Percentiles rank a stretch among this genome's conserved stretches.
phyloP scores from a whole-genome alignment of 2,113 vertebrate species.

The Bubalus kerabau region DNA sequence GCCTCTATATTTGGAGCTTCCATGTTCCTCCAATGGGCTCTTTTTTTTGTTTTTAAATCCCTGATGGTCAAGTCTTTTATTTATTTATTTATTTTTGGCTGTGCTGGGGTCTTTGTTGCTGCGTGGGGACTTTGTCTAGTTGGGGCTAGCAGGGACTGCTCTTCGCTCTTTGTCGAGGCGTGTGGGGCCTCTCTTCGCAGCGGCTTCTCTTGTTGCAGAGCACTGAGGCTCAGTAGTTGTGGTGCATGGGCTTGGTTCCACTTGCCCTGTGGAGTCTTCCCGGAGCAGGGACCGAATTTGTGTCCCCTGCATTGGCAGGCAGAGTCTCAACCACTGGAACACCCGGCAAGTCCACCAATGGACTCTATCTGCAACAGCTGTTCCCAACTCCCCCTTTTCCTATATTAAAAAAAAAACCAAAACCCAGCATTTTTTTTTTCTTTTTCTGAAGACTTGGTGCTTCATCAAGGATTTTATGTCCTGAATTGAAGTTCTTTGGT shows the following conservation, averaged over 20 bases:
- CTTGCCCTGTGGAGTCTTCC: background rate
- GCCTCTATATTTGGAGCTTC: background rate
- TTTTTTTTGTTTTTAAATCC: background rate
- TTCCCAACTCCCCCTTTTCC: background rate
- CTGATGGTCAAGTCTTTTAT: background rate
- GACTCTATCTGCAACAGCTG: background rate
- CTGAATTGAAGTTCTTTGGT: background rate
- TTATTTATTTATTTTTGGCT: background rate
- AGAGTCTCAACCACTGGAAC: background rate
- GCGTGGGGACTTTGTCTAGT: background rate
- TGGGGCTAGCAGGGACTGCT: background rate
- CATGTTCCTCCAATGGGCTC: background rate
- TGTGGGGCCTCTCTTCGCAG: background rate
- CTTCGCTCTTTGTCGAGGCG: rapidly evolving
- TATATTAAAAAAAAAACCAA: background rate
- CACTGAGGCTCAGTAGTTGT: background rate
- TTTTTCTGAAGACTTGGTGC: background rate
- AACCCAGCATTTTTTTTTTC: background rate
- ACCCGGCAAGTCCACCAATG: background rate
- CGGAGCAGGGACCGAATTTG: background rate
- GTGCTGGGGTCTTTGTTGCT: background rate
- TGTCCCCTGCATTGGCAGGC: background rate
- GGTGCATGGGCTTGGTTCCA: background rate
- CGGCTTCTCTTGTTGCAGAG: background rate
- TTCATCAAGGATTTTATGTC: background rate